Evolutionary conservation across 2,797 vertebrate genomes (phyloP).

Genomic region (Amazona ochrocephala): DNA sequence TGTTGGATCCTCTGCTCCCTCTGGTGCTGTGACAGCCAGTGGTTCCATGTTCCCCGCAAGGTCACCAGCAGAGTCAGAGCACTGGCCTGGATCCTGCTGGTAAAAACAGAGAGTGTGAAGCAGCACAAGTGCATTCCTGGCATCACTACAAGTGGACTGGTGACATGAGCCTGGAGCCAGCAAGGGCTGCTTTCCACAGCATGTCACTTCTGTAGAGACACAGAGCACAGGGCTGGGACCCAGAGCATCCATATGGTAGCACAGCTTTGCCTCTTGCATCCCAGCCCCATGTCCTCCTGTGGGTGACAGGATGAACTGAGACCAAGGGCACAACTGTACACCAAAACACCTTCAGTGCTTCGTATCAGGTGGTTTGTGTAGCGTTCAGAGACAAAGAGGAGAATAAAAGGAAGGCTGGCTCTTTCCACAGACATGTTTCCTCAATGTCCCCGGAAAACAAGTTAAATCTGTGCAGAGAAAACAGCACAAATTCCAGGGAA

Average conservation of each 20-base stretch:
- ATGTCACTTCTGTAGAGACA: not conserved
- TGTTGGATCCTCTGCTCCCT: not conserved
- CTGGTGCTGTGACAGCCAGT: not conserved
- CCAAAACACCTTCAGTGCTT: not conserved
- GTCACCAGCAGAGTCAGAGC: accelerated
- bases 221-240: not conserved
- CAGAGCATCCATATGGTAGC: accelerated
- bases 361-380: not conserved
- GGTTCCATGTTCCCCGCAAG: not conserved
- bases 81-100: not conserved
- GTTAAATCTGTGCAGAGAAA: not conserved
- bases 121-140: not conserved
- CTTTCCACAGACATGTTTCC: not conserved
- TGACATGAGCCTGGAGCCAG: not conserved
- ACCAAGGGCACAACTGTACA: not conserved
- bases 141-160: not conserved
- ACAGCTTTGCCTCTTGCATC: not conserved
- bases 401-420: not conserved
- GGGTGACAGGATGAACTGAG: not conserved
- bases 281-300: not conserved
- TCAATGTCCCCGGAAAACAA: not conserved
- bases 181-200: not conserved
- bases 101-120: not conserved
- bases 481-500: not conserved
- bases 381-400: not conserved